A percentile compares a stretch with the other conserved stretches of the same genome.
Conservation (phyloP, 2,797 vertebrate genomes). For the Oreochromis grahami region DNA sequence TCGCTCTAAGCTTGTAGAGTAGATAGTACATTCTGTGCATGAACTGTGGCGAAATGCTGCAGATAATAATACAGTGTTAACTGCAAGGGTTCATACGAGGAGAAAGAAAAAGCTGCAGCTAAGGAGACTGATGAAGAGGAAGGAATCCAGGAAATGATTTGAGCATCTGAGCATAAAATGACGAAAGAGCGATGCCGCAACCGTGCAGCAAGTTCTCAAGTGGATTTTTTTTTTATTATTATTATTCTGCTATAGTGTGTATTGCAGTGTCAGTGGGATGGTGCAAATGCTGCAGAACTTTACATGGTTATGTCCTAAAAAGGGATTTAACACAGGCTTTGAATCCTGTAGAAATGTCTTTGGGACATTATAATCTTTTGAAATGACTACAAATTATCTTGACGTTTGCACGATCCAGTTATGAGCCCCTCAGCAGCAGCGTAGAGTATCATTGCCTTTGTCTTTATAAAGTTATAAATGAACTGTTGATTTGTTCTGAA, state of each 20-base stretch:
- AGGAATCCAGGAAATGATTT: slow-evolving; percentile 33
- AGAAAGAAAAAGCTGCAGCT: slow-evolving; percentile 13
- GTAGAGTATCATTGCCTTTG: not conserved
- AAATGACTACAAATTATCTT: not conserved
- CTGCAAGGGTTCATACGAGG: slow-evolving; percentile 49
- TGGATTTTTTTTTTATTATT: not conserved
- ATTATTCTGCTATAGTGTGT: not conserved
- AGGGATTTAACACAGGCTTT: not conserved
- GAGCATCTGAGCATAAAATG: not conserved
- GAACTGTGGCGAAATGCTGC: slow-evolving; percentile 21
- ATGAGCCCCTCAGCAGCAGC: not conserved
- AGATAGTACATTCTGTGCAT: not conserved
- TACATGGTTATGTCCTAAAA: not conserved
- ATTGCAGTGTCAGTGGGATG: slow-evolving; percentile 3
- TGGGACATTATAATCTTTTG: not conserved
- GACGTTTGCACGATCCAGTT: not conserved
- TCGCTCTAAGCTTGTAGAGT: not conserved
- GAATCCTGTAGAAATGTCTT: not conserved
- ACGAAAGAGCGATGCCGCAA: not conserved
- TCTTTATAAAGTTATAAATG: not conserved
- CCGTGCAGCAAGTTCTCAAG: slow-evolving; percentile 35
- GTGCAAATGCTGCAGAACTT: slow-evolving; percentile 23
- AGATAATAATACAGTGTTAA: not conserved
- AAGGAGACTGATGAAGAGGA: slow-evolving; percentile 15
- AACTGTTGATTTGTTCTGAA: not conserved